phyloP scores from a whole-genome alignment of 1,140 invertebrate genomes.

The Neomicropteryx cornuta region DNA sequence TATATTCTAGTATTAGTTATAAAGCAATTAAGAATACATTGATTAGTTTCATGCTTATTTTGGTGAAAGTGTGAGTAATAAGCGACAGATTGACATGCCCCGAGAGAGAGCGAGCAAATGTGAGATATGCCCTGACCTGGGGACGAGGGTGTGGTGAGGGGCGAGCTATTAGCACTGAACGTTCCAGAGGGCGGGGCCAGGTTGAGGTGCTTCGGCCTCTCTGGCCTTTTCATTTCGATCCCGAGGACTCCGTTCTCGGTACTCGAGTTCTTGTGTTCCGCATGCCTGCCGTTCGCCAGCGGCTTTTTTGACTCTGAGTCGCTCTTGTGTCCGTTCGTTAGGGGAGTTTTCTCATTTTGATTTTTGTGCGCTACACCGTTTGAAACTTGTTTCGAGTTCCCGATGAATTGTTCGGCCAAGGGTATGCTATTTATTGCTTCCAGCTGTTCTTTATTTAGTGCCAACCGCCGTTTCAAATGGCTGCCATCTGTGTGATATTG shows the following conservation, averaged over 20 bases:
- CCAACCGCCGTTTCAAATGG: conserved; percentile 41
- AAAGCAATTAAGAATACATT: too few species aligned
- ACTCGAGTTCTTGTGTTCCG: conserved; percentile 4
- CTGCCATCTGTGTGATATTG: conserved; percentile 35
- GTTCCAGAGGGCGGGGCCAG: conserved; percentile 22
- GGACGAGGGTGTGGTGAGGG: conserved; percentile 24
- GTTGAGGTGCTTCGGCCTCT: conserved; percentile 33
- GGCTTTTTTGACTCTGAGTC: background rate
- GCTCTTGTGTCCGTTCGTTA: background rate
- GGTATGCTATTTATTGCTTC: conserved; percentile 36
- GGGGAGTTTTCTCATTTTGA: conserved; percentile 2
- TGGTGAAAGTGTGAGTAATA: too few species aligned
- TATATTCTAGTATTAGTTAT: too few species aligned
- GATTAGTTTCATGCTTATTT: too few species aligned
- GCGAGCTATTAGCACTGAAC: conserved; percentile 18
- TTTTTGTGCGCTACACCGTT: conserved; percentile 13
- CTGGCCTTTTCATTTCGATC: conserved; percentile 9
- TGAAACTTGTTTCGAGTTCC: conserved; percentile 16
- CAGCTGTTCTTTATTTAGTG: conserved; percentile 41
- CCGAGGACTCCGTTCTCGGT: conserved; percentile 1
- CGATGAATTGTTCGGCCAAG: conserved; percentile 15
- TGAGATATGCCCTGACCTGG: too few species aligned
- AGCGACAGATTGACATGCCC: too few species aligned
- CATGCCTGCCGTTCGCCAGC: background rate
- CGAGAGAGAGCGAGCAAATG: too few species aligned